These are phyloP conservation scores for Drosophila santomea DNA, from an alignment of 1,140 invertebrate genomes.

Conservation along the genomic window DNA sequence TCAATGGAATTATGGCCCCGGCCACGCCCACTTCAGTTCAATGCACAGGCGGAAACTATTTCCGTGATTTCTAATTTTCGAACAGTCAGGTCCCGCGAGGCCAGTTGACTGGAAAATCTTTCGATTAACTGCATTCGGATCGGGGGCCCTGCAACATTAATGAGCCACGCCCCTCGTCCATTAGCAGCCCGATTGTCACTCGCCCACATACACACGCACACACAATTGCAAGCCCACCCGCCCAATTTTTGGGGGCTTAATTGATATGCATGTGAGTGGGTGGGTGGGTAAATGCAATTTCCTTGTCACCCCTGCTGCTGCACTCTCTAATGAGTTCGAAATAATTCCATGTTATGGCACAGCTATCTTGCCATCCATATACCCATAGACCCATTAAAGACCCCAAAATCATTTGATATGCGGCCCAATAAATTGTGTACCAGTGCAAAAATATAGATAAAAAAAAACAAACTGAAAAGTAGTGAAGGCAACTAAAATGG, in stretches of 20 bases:
- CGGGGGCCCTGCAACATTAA: constrained; percentile 43
- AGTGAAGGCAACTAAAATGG: not conserved
- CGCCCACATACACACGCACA: not conserved
- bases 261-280: constrained; percentile 42
- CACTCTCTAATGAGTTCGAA: constrained; percentile 61
- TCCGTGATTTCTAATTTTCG: constrained; percentile 46
- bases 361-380: constrained; percentile 39
- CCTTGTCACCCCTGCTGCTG: constrained; percentile 24
- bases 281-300: constrained; percentile 46
- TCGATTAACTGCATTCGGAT: constrained; percentile 64
- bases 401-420: constrained; percentile 46
- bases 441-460: constrained; percentile 2
- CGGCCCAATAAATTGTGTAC: constrained; percentile 43
- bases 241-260: constrained; percentile 35
- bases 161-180: constrained; percentile 41
- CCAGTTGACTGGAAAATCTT: constrained; percentile 67
- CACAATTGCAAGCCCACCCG: not conserved
- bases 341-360: constrained; percentile 55
- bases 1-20: constrained; percentile 62
- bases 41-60: constrained; percentile 66
- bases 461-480: constrained; percentile 5
- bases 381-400: constrained; percentile 17
- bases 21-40: constrained; percentile 44
- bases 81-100: constrained; percentile 19
- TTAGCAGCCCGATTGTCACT: constrained; percentile 44